Evolutionary conservation across 2,888 invertebrate species (phyloP), one percentile per base, ranked within the genome.

Genomic region (Sycophila texana): DNA sequence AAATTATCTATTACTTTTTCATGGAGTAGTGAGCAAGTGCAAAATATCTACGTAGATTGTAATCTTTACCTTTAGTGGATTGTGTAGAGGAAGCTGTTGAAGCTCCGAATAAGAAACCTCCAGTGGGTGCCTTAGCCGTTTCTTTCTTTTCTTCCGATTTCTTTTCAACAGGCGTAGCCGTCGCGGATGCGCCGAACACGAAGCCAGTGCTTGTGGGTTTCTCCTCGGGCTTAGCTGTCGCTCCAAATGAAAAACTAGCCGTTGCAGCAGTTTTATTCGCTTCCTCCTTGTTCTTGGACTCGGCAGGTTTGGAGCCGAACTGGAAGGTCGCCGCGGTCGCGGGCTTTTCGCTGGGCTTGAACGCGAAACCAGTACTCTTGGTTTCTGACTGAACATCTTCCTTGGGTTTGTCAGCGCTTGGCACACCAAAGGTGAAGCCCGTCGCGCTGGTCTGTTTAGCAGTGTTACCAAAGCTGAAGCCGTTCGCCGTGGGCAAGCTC

Each of bases 381-480:
- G 10, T 39, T 1, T 7, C 39, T 18, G 74, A 4, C 0, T 53
- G 18, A 57, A 53, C 57, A 61, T 49, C 18, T 4, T 57, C 60
- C 18, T 75, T 83, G n/a, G 22, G 60, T 20, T 75, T 71, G n/a
- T 81, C 74, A 0, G 74, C 63, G 58, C 83, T 86, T 4, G 84
- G 85, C 0, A 86, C 77, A 0, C 88, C 89, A 75, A 90, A 89
- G 12, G 83, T 86, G 63, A 89, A 88, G 53, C 84, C 83, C 47
- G 67, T 74, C 22, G 47, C 12, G 10, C 39, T 39, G 16, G 77
- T 26, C 10, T 82, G 67, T 71, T 81, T 7, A 51, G 12, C 14
- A n/a, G 80, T 30, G 53, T 86, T 86, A 2, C 91, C 91, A 81
- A 91, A 91, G n/a, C 85, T 88, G 65, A 92, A 91, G 49, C 87